These are phyloP conservation scores for Petaurus breviceps DNA, from an alignment of 2,113 vertebrate genomes.

Conservation along the genomic window DNA sequence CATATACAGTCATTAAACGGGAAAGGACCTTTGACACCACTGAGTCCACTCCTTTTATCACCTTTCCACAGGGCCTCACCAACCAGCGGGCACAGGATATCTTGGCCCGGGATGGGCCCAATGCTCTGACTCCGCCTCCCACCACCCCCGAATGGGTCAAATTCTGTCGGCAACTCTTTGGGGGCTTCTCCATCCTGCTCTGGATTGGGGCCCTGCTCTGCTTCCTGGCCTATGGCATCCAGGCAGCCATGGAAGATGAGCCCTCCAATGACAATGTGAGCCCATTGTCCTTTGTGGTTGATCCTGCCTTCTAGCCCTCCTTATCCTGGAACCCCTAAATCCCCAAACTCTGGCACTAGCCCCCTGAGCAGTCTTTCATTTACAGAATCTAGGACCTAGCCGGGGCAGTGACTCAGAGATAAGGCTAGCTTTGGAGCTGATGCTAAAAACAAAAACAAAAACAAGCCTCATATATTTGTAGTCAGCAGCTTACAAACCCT, in stretches of 20 bases:
- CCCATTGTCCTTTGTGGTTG: fast-evolving
- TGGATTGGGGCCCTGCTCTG: slow-evolving; percentile 95
- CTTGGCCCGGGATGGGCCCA: slow-evolving; percentile 90
- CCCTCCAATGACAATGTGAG: slow-evolving; percentile 93
- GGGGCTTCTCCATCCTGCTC: slow-evolving; percentile 94
- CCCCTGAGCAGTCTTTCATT: background rate
- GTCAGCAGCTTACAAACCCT: background rate
- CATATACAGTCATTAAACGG: background rate
- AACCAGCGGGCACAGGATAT: slow-evolving; percentile 86
- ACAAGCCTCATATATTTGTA: background rate
- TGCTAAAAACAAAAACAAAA: background rate
- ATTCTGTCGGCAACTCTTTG: slow-evolving; percentile 96
- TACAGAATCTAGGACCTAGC: background rate
- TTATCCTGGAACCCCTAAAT: background rate
- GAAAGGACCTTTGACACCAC: background rate
- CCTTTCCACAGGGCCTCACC: slow-evolving; percentile 87
- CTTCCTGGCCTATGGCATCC: slow-evolving; percentile 94
- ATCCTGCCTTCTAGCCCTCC: background rate
- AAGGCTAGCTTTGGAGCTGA: background rate
- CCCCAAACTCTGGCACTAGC: background rate
- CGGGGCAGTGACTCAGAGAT: background rate
- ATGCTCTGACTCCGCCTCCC: slow-evolving; percentile 91
- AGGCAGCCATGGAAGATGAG: slow-evolving; percentile 91
- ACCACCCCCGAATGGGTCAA: slow-evolving; percentile 96
- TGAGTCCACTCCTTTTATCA: background rate